These are phyloP conservation scores for Daktulosphaira vitifoliae DNA, from an alignment of 1,140 invertebrate genomes.

Conservation along the genomic window DNA sequence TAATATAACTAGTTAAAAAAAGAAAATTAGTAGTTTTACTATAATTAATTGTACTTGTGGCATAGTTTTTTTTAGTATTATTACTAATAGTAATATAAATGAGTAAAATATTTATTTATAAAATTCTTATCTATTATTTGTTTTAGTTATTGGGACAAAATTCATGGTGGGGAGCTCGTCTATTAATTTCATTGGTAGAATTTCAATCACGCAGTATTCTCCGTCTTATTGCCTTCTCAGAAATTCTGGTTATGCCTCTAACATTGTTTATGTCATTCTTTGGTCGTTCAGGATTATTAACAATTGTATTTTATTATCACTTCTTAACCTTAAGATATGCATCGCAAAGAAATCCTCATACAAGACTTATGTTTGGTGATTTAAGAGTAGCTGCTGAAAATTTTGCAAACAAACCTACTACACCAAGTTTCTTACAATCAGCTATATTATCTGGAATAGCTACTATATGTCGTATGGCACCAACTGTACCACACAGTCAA, in stretches of 20 bases:
- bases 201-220: slow-evolving; percentile 80
- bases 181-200: slow-evolving; percentile 76
- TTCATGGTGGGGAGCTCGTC: slow-evolving; percentile 75
- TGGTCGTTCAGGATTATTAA: slow-evolving; percentile 75
- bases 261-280: slow-evolving; percentile 71
- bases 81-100: slow-evolving; percentile 19
- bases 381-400: slow-evolving; percentile 55
- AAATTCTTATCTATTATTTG: slow-evolving; percentile 35
- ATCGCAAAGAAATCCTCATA: slow-evolving; percentile 90
- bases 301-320: slow-evolving; percentile 91
- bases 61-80: too few species aligned
- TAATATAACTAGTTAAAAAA: too few species aligned
- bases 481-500: slow-evolving; percentile 11
- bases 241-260: slow-evolving; percentile 88
- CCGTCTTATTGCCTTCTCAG: slow-evolving; percentile 73
- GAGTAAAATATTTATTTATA: too few species aligned
- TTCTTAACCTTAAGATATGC: slow-evolving; percentile 81
- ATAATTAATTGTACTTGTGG: too few species aligned
- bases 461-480: slow-evolving; percentile 37
- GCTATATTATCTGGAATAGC: slow-evolving; percentile 35
- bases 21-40: too few species aligned
- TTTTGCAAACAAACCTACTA: slow-evolving; percentile 51
- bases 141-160: slow-evolving; percentile 75
- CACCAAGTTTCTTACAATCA: slow-evolving; percentile 52
- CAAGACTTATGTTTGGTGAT: slow-evolving; percentile 78